A percentile compares a stretch with the other conserved stretches of the same genome.
These are phyloP conservation scores for Tyria jacobaeae DNA, from an alignment of 2,888 invertebrate species.

Conservation along the genomic window DNA sequence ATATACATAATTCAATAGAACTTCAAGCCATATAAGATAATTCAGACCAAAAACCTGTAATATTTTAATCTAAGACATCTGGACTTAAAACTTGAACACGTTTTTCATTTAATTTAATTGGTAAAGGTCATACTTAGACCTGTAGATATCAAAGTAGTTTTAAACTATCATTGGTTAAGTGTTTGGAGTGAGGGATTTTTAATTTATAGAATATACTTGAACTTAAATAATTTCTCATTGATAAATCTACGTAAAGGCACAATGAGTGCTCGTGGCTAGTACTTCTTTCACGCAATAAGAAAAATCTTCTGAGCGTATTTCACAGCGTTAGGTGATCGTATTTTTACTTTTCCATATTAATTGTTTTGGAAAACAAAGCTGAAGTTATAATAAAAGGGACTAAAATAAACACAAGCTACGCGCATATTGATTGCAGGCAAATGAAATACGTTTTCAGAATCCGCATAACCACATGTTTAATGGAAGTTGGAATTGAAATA, in stretches of 20 bases:
- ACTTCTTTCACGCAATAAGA: slow-evolving; percentile 2
- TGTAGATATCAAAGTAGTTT: no score
- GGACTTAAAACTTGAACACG: no score
- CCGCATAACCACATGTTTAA: neutral
- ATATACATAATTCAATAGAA: no score
- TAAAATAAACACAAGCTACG: neutral
- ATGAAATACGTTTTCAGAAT: slow-evolving; percentile 12
- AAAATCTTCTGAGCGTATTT: neutral
- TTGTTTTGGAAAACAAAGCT: neutral
- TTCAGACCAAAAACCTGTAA: no score
- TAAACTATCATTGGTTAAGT: no score
- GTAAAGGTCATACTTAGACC: no score
- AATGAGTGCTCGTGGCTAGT: neutral
- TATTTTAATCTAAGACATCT: no score
- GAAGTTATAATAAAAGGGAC: neutral
- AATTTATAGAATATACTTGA: no score
- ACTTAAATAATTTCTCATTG: no score
- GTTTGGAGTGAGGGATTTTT: no score
- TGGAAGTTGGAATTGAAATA: slow-evolving; percentile 10
- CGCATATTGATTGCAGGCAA: slow-evolving; percentile 2
- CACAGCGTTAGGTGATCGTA: neutral
- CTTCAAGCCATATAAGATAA: no score
- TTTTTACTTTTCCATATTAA: neutral
- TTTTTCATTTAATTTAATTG: no score
- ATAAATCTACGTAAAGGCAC: neutral